These are phyloP conservation scores for Zaprionus kolodkinae DNA, from an alignment of 1,140 invertebrate species.

Conservation along the genomic window DNA sequence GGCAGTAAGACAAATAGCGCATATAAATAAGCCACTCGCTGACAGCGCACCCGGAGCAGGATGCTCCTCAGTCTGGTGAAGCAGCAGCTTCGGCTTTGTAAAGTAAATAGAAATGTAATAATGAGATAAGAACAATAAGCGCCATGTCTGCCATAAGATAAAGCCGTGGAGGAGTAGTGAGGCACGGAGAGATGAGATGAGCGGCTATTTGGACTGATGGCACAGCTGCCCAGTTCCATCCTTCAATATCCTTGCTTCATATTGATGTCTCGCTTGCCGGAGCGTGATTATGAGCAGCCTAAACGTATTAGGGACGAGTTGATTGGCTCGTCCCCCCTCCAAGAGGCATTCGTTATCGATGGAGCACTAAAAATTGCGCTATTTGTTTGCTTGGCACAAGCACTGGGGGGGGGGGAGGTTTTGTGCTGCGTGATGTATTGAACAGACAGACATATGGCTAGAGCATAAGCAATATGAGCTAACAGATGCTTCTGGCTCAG, in stretches of 20 bases:
- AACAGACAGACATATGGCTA: slow-evolving; percentile 63
- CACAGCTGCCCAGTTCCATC: slow-evolving; percentile 16
- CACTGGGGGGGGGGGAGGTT: slow-evolving; percentile 1
- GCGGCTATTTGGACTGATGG: slow-evolving; percentile 13
- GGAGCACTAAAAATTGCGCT: slow-evolving; percentile 73
- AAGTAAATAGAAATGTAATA: slow-evolving; percentile 80
- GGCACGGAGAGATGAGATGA: too few relatives aligned
- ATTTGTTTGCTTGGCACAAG: slow-evolving; percentile 61
- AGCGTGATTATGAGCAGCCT: slow-evolving; percentile 82
- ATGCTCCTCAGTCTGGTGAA: background rate
- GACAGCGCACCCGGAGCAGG: slow-evolving; percentile 11
- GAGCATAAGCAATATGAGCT: slow-evolving; percentile 47
- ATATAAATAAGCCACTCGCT: slow-evolving; percentile 75
- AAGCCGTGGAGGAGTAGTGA: background rate
- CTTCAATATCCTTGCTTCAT: slow-evolving; percentile 24
- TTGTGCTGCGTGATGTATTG: slow-evolving; percentile 50
- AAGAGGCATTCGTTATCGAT: slow-evolving; percentile 28
- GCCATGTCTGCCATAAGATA: slow-evolving; percentile 27
- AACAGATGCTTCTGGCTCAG: slow-evolving; percentile 62
- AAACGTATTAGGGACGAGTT: slow-evolving; percentile 70
- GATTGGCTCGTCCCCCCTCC: slow-evolving; percentile 53
- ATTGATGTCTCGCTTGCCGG: slow-evolving; percentile 72
- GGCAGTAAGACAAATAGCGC: slow-evolving; percentile 76
- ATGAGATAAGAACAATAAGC: slow-evolving; percentile 80
- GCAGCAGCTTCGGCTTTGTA: slow-evolving; percentile 31